Evolutionary conservation across 2,888 invertebrate species (phyloP).

Genomic region (Cantharis rufa): DNA sequence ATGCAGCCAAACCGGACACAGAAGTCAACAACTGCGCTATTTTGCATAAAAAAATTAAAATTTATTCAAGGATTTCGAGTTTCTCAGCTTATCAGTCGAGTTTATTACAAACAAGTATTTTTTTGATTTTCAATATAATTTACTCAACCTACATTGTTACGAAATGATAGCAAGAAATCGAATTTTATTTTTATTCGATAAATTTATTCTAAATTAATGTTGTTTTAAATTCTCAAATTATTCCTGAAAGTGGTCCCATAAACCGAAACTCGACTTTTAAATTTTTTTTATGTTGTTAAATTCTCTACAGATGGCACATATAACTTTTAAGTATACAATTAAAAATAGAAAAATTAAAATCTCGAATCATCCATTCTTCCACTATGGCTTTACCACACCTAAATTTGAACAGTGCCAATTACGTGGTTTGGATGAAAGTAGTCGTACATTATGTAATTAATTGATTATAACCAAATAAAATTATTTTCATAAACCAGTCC

Average conservation of each 20-base stretch:
- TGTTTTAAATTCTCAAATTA: too few species aligned
- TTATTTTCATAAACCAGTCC: not conserved
- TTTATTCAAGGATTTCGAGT: not conserved
- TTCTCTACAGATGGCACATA: too few species aligned
- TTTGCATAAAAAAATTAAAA: not conserved
- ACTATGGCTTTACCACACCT: not conserved
- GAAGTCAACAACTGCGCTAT: not conserved
- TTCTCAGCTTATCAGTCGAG: not conserved
- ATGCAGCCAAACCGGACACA: not conserved
- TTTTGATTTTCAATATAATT: not conserved
- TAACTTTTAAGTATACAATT: too few species aligned
- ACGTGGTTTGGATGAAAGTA: not conserved
- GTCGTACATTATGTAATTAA: not conserved
- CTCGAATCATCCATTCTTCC: too few species aligned
- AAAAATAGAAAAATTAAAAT: too few species aligned
- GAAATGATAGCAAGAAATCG: too few species aligned
- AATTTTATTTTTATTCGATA: too few species aligned
- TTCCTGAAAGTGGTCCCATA: too few species aligned
- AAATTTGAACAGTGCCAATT: not conserved
- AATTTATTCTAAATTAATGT: too few species aligned
- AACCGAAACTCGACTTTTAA: too few species aligned
- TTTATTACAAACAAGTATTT: not conserved
- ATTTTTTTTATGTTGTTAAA: too few species aligned
- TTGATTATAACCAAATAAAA: not conserved
- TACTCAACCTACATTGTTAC: too few species aligned